phyloP scores from a whole-genome alignment of 2,888 invertebrate species.

The Drosophila villosipedis region DNA sequence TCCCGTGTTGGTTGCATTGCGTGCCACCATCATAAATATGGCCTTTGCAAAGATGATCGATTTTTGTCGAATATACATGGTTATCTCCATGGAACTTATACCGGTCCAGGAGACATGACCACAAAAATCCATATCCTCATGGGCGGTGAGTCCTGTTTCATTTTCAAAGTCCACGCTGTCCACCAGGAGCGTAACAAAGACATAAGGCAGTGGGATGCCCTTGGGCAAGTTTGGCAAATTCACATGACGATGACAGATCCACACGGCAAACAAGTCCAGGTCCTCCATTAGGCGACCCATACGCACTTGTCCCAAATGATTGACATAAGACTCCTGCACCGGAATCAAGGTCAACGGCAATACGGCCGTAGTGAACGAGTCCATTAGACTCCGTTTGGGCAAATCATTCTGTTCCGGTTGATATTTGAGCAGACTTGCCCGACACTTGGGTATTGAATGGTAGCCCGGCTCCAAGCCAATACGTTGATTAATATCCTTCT shows the following conservation, averaged over 20 bases:
- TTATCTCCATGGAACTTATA: conserved; percentile 89
- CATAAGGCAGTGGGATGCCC: conserved; percentile 87
- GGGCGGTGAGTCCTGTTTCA: conserved; percentile 71
- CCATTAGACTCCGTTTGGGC: conserved; percentile 88
- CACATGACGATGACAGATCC: conserved; percentile 89
- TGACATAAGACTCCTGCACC: conserved; percentile 89
- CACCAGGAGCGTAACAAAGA: conserved; percentile 90
- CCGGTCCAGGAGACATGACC: conserved; percentile 92
- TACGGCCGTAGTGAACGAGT: conserved; percentile 88
- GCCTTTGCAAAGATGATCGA: conserved; percentile 87
- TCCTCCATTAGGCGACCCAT: conserved; percentile 91
- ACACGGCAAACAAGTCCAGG: conserved; percentile 92
- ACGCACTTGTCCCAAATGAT: conserved; percentile 87
- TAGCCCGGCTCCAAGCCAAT: conserved; percentile 83
- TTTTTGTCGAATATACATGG: conserved; percentile 89
- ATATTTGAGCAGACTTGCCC: conserved; percentile 86
- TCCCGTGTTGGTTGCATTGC: conserved; percentile 87
- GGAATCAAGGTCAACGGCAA: conserved; percentile 88
- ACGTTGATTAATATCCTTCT: conserved; percentile 66
- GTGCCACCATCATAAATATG: conserved; percentile 89
- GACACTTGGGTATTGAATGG: conserved; percentile 84
- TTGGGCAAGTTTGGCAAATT: conserved; percentile 87
- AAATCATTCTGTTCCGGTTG: conserved; percentile 87
- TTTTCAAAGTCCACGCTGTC: conserved; percentile 88
- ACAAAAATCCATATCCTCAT: conserved; percentile 88